These are phyloP conservation scores for Drosophila virilis DNA, from an alignment of 1,140 invertebrate species.

Conservation along the genomic window DNA sequence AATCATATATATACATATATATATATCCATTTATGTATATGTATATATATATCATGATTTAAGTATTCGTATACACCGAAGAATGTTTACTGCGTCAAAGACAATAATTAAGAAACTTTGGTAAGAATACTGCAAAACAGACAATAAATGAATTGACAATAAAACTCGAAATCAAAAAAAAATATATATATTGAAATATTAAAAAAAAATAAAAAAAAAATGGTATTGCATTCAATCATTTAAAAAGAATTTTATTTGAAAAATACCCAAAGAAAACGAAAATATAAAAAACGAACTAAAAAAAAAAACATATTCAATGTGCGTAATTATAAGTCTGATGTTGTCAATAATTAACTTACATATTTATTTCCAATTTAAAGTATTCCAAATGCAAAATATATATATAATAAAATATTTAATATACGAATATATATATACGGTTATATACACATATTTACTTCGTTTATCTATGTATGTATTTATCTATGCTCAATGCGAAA, in stretches of 20 bases:
- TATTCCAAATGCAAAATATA: slow-evolving; percentile 46
- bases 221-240: slow-evolving; percentile 45
- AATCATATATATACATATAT: slow-evolving; percentile 7
- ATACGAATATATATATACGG: slow-evolving; percentile 37
- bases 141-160: slow-evolving; percentile 70
- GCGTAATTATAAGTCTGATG: slow-evolving; percentile 83
- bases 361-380: slow-evolving; percentile 59
- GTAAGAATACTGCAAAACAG: slow-evolving; percentile 46
- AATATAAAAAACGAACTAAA: slow-evolving; percentile 29
- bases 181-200: slow-evolving; percentile 14
- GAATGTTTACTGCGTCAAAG: slow-evolving; percentile 67
- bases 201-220: slow-evolving; percentile 3
- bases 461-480: slow-evolving; percentile 52
- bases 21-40: no score
- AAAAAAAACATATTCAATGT: slow-evolving; percentile 70
- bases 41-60: slow-evolving; percentile 1
- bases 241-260: slow-evolving; percentile 36
- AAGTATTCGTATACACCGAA: slow-evolving; percentile 17
- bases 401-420: slow-evolving; percentile 25
- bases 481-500: slow-evolving; percentile 28
- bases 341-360: slow-evolving; percentile 75
- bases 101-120: slow-evolving; percentile 67
- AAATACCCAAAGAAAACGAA: slow-evolving; percentile 27
- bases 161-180: slow-evolving; percentile 41
- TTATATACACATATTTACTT: slow-evolving; percentile 53